Evolutionary conservation across 2,113 vertebrate species (phyloP), one percentile per base, ranked within the genome.

Genomic region (Aldabrachelys gigantea): DNA sequence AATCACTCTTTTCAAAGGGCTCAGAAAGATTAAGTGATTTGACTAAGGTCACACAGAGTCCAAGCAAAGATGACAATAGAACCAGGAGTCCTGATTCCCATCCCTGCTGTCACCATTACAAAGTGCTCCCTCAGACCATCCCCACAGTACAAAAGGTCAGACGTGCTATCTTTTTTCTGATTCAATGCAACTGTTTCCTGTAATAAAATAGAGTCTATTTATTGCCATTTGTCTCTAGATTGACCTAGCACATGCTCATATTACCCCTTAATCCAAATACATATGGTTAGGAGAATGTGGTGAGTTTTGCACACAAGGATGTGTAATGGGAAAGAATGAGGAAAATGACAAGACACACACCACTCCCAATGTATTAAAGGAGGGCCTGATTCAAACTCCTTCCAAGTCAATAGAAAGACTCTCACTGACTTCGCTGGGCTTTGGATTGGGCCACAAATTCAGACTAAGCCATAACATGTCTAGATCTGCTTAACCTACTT

Each of bases 261-360:
- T 97, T 97, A 96, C 96, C 89, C 94, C 94, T 95, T 88, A 96
- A 96, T 94, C 85, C 97, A 92, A 94, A 95, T 96, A 94, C 89
- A 96, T 91, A 94, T 93, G 96, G 95, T 91, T 94, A 87, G 87
- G 54, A 87, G 90, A 93, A 94, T 87, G 90, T 82, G 38, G 79
- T 85, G 83, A 97, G 75, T 79, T 91, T 96, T 84, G 89, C 88
- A 89, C 95, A 89, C 95, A 96, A 96, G 82, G 94, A 95, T 84
- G 92, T 90, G 89, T 69, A 93, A 35, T 57, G 79, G 91, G 89
- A 96, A 69, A 69, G 65, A 72, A 72, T 22, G 8, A 38, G 35
- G 65, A 38, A 72, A 72, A 72, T 72, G 35, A 72, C 65, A 72
- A 38, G 41, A 65, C 49, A 80, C 14, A 87, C 86, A 81, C 86